Evolutionary conservation across 2,797 vertebrate genomes (phyloP).

Genomic region (Clarias fuscus): DNA sequence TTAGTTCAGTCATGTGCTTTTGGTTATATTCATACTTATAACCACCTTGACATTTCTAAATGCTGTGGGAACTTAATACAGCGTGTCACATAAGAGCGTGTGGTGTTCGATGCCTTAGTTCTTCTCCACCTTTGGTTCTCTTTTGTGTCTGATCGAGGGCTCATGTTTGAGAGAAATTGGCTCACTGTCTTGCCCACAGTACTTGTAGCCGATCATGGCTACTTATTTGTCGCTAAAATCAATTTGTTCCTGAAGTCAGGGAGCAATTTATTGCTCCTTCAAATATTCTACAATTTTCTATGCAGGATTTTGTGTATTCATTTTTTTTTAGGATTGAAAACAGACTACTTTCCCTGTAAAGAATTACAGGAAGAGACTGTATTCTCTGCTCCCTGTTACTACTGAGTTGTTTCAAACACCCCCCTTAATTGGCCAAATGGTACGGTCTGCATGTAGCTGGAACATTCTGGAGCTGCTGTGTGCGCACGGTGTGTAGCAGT

Average conservation of each 20-base stretch:
- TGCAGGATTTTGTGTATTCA: background rate
- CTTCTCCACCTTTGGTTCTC: background rate
- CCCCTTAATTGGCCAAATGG: constrained; percentile 9
- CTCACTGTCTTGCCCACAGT: no score
- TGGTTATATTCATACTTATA: background rate
- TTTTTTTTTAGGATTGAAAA: background rate
- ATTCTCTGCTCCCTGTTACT: background rate
- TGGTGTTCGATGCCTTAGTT: background rate
- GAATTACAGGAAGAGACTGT: background rate
- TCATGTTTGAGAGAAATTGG: background rate
- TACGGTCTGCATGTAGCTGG: constrained; percentile 9
- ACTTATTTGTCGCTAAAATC: no score
- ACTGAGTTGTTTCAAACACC: background rate
- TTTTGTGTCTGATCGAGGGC: background rate
- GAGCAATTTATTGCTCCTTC: background rate
- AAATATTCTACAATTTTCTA: background rate
- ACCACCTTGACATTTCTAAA: background rate
- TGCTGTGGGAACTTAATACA: background rate
- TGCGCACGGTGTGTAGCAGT: background rate
- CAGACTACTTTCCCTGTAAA: background rate
- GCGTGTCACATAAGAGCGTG: background rate
- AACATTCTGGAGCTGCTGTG: constrained; percentile 54
- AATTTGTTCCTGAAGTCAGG: background rate
- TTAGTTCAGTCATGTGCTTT: background rate
- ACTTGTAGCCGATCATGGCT: background rate